Base-by-base conservation (phyloP, 1,140 invertebrate genomes). In the Microplitis mediator region DNA sequence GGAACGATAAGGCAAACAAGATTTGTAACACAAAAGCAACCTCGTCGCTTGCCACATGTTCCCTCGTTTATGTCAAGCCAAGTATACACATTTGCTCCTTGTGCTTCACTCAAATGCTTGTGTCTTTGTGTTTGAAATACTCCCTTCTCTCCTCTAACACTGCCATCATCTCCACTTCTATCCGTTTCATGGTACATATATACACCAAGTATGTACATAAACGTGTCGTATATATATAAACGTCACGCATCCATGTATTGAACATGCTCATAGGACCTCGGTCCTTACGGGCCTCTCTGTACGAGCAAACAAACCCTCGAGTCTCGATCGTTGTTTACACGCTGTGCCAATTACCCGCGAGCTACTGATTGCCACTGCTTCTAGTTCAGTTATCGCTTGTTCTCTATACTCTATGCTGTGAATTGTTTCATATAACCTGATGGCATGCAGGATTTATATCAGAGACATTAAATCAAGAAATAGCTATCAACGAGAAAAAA, bases 1-100 rank as follows among this genome's bases (percentile, higher is more conserved):
- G 79, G 79, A 83, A 79, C 83, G 84, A 85, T 84, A 85, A 82
- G 82, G 84, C 80, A 86, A 87, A 86, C 86, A 86, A 81, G 83
- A 86, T 86, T 86, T 84, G 83, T 82, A 85, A 84, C 84, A 86
- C 84, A 86, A 87, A 86, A 84, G 85, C 83, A 79, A 82, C 80
- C 78, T 72, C 52, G 62, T 81, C 85, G 85, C 78, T 81, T 82
- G 84, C 85, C 86, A 87, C 86, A 86, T 87, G 86, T 85, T 83
- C 78, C 61, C 69, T 71, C 36, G 58, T 69, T 63, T 36, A 23
- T 66, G 63, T 56, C 69, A 66, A 61, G 45, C 31, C 52, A 16
- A 67, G 45, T 39, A 35, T 69, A 70, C 65, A 61, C 45, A 72
- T 58, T 65, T 74, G 51, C 31, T 65, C 9, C 54, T 64, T 65